Conservation (phyloP, 2,113 vertebrate genomes). For the Odontesthes bonariensis region DNA sequence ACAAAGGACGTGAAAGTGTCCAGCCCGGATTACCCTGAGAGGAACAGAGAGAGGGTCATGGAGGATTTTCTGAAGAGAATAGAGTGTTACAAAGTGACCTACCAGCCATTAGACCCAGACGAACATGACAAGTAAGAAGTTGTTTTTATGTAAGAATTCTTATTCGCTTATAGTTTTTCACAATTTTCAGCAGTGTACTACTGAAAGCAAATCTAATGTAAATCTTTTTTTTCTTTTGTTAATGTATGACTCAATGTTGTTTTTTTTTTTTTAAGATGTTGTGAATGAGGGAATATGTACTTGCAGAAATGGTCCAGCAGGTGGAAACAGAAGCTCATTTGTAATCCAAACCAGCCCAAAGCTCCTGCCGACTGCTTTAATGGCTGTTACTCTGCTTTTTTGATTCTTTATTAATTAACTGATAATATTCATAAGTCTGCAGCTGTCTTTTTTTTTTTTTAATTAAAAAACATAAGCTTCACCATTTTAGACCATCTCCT, state of each 20-base stretch:
- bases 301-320: conserved; percentile 54
- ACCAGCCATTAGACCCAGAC: conserved; percentile 93
- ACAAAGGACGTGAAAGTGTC: conserved; percentile 96
- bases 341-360: not conserved
- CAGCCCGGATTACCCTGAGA: conserved; percentile 95
- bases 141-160: not conserved
- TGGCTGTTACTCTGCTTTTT: not conserved
- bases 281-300: not conserved
- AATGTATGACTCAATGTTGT: not conserved
- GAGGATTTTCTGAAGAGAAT: conserved; percentile 98
- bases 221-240: not conserved
- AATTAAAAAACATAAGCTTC: not conserved
- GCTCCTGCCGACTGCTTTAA: not conserved
- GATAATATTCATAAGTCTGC: not conserved
- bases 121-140: conserved; percentile 90
- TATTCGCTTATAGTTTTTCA: not conserved
- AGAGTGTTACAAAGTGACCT: conserved; percentile 97
- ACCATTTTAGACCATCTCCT: conserved; percentile 27
- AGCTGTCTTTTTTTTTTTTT: not conserved
- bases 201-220: not conserved
- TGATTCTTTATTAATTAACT: conserved; percentile 5
- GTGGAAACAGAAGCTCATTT: conserved; percentile 27
- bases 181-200: not conserved
- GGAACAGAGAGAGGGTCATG: conserved; percentile 93
- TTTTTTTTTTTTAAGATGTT: not conserved